Base-by-base conservation (phyloP, 2,113 vertebrate genomes). In the Bothrops jararaca region DNA sequence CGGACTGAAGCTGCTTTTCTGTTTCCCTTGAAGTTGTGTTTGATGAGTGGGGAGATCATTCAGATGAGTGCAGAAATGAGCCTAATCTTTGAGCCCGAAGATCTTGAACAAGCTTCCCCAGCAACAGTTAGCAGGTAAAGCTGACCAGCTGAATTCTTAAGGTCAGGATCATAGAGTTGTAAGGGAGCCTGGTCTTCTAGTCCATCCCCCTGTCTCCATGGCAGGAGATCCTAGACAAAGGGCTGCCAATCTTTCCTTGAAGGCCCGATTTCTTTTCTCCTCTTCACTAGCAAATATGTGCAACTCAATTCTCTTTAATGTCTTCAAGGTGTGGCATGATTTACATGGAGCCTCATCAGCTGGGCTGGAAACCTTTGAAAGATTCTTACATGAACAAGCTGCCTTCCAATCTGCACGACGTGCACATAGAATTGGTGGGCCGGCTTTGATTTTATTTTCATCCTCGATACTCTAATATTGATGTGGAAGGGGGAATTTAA, bases 31-130 rank as follows among this genome's bases (percentile, higher is more conserved):
- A 91, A 99, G 99, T 96, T 99, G 8, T 99, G 99, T 95, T 96
- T 99, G 88, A 99, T 99, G 99, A 99, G 99, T 92, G 99, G 99
- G 24, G 99, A 99, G 96, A 99, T 99, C 94, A 99, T 99, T 95
- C 99, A 99, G 97, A 99, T 99, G 99, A 99, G 95, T 95, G 5
- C 98, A 60, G 98, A 99, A 96, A 99, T 99, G 99, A 99, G 98
- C 95, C 97, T 99, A 96, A 99, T 99, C 94, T 99, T 99, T 48
- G 99, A 99, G 95, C 96, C 98, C 0, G 99, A 98, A 0, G 98
- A 99, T 93, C 96, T 99, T 48, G 99, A 99, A 91, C 98, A 99
- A 96, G 99, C 99, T 2, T 99, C 98, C 48, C 99, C 99, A 1
- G 99, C 99, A 85, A 99, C 99, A 0, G 99, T 99, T 93, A 99